Conservation (phyloP, 2,888 invertebrate genomes). For the Agrotis exclamationis region DNA sequence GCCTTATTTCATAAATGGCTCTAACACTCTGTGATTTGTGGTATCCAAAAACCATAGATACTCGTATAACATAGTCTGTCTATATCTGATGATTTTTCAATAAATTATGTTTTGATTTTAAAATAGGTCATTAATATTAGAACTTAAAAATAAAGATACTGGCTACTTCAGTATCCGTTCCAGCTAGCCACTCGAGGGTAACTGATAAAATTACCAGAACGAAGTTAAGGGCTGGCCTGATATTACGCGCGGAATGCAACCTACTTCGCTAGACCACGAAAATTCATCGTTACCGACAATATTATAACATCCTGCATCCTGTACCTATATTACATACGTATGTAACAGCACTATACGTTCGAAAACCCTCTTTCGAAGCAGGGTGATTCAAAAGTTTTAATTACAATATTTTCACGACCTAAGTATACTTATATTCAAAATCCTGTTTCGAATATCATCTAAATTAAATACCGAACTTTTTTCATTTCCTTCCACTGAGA, state of each 20-base stretch:
- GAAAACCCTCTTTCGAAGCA: constrained; percentile 22
- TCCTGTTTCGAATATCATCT: constrained; percentile 42
- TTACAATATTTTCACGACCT: constrained; percentile 50
- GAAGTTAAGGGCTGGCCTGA: constrained; percentile 72
- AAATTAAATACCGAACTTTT: constrained; percentile 64
- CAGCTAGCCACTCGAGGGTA: constrained; percentile 37
- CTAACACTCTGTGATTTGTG: constrained; percentile 30
- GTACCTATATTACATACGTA: background rate
- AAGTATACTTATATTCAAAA: constrained; percentile 41
- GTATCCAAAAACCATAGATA: constrained; percentile 10
- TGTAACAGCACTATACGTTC: background rate
- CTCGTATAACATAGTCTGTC: background rate
- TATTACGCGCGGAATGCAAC: constrained; percentile 69
- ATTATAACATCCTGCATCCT: constrained; percentile 52
- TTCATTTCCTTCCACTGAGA: constrained; percentile 61
- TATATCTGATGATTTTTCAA: background rate
- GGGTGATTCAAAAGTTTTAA: constrained; percentile 51
- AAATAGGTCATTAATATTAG: background rate
- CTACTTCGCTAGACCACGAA: constrained; percentile 54
- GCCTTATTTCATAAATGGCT: constrained; percentile 38
- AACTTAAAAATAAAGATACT: constrained; percentile 10
- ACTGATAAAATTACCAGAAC: constrained; percentile 78
- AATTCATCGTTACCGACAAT: constrained; percentile 69
- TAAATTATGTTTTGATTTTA: background rate
- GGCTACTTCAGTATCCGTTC: constrained; percentile 7